Evolutionary conservation across 1,140 invertebrate species (phyloP).

Genomic region (Leptinotarsa undecemlineata): DNA sequence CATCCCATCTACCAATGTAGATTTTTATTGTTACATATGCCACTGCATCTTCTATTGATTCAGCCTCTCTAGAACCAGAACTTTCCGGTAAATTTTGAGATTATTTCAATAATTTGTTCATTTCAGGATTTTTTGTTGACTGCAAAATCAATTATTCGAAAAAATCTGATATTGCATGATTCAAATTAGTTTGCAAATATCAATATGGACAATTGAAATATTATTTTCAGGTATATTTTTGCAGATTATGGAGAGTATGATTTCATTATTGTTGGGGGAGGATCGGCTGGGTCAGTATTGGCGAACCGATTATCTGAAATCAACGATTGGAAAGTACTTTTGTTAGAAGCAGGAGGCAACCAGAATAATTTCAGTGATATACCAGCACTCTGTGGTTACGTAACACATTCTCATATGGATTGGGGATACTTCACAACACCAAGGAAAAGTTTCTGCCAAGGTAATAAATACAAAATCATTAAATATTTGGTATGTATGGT

Average conservation of each 20-base stretch:
- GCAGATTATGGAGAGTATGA: conserved; percentile 41
- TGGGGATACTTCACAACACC: conserved; percentile 70
- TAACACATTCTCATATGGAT: conserved; percentile 53
- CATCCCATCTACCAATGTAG: no score
- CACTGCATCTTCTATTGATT: no score
- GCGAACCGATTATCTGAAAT: conserved; percentile 40
- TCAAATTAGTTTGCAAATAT: no score
- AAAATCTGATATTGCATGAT: no score
- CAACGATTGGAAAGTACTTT: conserved; percentile 34
- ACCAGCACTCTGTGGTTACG: conserved; percentile 29
- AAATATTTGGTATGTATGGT: no score
- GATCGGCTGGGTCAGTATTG: conserved; percentile 40
- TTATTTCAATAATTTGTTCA: no score
- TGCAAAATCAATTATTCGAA: no score
- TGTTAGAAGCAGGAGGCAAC: conserved; percentile 48
- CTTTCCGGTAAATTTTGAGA: no score
- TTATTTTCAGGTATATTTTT: conserved; percentile 12
- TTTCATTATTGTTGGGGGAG: conserved; percentile 46
- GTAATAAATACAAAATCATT: conserved; percentile 4
- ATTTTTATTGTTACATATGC: no score
- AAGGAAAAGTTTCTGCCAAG: conserved; percentile 28
- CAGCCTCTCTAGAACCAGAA: no score
- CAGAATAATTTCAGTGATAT: conserved; percentile 42
- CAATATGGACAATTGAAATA: no score
- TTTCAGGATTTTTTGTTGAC: no score